A percentile compares a stretch with the other conserved stretches of the same genome.
Conservation (phyloP, 2,113 vertebrate genomes). For the Aspidoscelis tigris region DNA sequence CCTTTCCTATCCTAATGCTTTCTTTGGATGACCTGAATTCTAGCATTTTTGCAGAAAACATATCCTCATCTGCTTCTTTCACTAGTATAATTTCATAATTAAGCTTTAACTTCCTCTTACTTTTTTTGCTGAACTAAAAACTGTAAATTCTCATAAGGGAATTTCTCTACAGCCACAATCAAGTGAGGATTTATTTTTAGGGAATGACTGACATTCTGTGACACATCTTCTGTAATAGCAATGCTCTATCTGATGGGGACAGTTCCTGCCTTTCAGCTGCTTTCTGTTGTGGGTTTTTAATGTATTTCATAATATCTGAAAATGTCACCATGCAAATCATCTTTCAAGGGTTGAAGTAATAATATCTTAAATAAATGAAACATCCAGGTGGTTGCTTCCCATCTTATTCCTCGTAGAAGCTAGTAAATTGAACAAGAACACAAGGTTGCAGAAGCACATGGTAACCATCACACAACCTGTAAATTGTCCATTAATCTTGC, state of each 20-base stretch:
- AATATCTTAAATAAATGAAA: neutral
- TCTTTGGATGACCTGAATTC: too few relatives aligned
- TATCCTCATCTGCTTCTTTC: too few relatives aligned
- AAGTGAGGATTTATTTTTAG: too few relatives aligned
- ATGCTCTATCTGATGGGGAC: neutral
- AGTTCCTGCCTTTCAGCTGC: neutral
- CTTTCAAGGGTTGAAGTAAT: neutral
- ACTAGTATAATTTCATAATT: too few relatives aligned
- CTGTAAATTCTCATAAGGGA: too few relatives aligned
- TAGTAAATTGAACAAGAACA: neutral
- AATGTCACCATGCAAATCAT: neutral
- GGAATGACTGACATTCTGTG: too few relatives aligned
- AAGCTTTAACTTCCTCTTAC: too few relatives aligned
- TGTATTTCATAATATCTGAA: neutral
- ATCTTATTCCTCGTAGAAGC: neutral
- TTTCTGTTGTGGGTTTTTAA: neutral
- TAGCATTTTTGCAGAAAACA: too few relatives aligned
- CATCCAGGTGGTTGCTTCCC: neutral
- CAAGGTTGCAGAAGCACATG: neutral
- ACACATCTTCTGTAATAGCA: neutral
- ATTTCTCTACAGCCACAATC: too few relatives aligned
- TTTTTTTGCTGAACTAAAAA: too few relatives aligned
- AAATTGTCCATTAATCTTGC: constrained; percentile 34
- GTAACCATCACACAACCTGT: constrained; percentile 41
- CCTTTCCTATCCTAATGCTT: too few relatives aligned